phyloP scores from a whole-genome alignment of 1,140 invertebrate genomes.

The Octopus bimaculoides region DNA sequence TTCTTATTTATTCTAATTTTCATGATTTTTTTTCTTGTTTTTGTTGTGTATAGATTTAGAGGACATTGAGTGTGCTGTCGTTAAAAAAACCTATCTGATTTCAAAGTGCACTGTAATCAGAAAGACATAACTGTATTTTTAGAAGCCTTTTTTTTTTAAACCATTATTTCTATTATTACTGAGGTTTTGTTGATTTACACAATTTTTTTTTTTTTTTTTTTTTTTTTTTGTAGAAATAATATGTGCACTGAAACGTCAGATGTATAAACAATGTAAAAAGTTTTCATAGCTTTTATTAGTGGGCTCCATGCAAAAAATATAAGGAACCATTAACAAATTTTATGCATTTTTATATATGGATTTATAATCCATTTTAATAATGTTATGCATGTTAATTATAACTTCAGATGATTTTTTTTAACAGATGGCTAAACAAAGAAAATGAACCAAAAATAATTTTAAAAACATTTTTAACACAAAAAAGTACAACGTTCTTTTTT shows the following conservation, averaged over 20 bases:
- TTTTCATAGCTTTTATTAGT: slow-evolving; percentile 10
- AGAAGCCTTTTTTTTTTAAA: not conserved
- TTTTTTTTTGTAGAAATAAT: not conserved
- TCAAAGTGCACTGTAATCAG: slow-evolving; percentile 1
- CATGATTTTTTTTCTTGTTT: not conserved
- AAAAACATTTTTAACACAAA: too few species aligned
- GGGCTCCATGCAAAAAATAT: slow-evolving; percentile 5
- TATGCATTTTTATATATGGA: slow-evolving; percentile 4
- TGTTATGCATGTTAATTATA: not conserved
- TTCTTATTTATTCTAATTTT: not conserved
- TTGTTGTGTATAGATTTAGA: slow-evolving; percentile 5
- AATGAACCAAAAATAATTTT: too few species aligned
- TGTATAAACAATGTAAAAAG: not conserved
- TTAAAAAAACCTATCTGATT: not conserved
- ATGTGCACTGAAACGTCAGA: not conserved
- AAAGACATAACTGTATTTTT: slow-evolving; percentile 7
- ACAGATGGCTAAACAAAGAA: too few species aligned
- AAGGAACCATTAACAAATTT: not conserved
- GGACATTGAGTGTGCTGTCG: not conserved
- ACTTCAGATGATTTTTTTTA: too few species aligned
- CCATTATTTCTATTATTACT: not conserved
- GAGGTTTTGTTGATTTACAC: not conserved
- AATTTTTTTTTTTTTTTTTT: slow-evolving; percentile 1
- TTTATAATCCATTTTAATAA: slow-evolving; percentile 2
- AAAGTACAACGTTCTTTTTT: too few species aligned